Conservation (phyloP, 1,140 invertebrate species). For the Aricia agestis region DNA sequence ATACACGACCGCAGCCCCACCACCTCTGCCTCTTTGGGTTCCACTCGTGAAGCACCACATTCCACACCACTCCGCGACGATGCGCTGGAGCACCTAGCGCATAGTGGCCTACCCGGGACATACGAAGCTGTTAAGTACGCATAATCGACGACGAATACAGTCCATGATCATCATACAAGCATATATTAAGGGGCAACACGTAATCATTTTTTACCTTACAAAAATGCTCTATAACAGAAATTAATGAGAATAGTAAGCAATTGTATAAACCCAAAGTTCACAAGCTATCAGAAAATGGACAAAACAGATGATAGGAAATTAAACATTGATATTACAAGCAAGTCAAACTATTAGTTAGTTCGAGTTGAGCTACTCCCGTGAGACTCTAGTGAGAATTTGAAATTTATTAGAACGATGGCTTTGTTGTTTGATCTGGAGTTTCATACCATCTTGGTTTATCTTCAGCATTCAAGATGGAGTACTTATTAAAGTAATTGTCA, state of each 20-base stretch:
- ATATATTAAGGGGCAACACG: too few species aligned
- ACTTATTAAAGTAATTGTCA: not conserved
- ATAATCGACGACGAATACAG: too few species aligned
- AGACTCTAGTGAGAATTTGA: not conserved
- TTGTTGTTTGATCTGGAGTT: not conserved
- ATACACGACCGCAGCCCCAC: too few species aligned
- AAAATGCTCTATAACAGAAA: too few species aligned
- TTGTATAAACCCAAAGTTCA: not conserved
- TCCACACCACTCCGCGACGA: too few species aligned
- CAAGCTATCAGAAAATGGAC: not conserved
- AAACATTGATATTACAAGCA: constrained; percentile 10
- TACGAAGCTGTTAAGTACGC: too few species aligned
- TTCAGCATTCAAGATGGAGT: not conserved
- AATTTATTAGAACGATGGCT: not conserved
- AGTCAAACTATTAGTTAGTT: constrained; percentile 11
- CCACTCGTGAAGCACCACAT: too few species aligned
- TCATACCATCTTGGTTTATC: not conserved
- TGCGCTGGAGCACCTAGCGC: too few species aligned
- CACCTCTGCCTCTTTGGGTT: too few species aligned
- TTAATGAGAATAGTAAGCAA: not conserved
- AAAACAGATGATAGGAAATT: not conserved
- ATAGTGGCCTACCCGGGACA: too few species aligned
- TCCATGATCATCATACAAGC: too few species aligned
- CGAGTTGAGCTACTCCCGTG: not conserved
- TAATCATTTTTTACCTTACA: too few species aligned